phyloP scores from a whole-genome alignment of 2,888 invertebrate genomes.

The Noctua fimbriata region DNA sequence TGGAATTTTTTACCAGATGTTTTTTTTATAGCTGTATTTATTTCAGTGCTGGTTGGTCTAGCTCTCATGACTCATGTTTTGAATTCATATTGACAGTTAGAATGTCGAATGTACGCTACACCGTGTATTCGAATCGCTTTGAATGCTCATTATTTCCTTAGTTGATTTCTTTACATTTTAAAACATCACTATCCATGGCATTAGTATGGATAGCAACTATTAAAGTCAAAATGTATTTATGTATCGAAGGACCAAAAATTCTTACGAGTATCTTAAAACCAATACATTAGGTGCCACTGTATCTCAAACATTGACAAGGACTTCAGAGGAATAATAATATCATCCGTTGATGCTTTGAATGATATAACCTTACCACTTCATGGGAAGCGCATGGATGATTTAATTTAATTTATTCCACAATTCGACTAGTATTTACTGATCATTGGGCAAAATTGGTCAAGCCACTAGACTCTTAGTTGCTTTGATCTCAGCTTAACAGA shows the following conservation, averaged over 20 bases:
- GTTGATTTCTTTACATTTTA: background rate
- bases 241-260: constrained; percentile 1
- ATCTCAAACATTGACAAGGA: constrained; percentile 48
- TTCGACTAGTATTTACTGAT: background rate
- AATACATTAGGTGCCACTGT: constrained; percentile 27
- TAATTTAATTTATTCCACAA: background rate
- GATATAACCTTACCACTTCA: constrained; percentile 46
- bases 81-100: background rate
- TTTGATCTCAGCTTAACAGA: background rate
- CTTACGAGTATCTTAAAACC: background rate
- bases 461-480: too few species aligned
- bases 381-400: background rate
- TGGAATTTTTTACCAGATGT: background rate
- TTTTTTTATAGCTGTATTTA: background rate
- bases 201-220: background rate
- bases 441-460: background rate
- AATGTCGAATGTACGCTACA: background rate
- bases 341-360: constrained; percentile 39
- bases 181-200: too few species aligned
- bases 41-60: background rate
- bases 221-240: background rate
- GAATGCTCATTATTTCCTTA: background rate
- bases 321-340: constrained; percentile 45
- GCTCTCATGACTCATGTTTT: background rate
- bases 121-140: background rate